These are phyloP conservation scores for Heliopora coerulea DNA, from an alignment of 92 coral and sea anemone genomes.

Conservation along the genomic window DNA sequence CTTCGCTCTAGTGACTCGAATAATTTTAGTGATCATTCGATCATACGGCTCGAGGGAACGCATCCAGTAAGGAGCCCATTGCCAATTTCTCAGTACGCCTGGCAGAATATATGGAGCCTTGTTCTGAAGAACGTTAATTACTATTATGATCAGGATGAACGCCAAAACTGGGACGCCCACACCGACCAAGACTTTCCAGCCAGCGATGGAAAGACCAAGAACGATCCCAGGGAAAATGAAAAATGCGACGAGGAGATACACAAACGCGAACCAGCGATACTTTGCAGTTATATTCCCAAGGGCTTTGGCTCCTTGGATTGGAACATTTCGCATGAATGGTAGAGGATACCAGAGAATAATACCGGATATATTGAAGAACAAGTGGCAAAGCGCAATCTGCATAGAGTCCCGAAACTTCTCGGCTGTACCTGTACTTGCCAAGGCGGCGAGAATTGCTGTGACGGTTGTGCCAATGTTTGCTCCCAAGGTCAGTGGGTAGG, in stretches of 20 bases:
- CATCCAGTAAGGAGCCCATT: conserved; percentile 93
- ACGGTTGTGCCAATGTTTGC: conserved; percentile 97
- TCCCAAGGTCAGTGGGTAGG: conserved; percentile 91
- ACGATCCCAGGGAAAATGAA: conserved; percentile 86
- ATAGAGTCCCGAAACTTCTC: conserved; percentile 69
- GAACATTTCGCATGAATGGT: conserved; percentile 83
- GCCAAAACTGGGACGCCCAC: conserved; percentile 78
- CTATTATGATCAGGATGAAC: conserved; percentile 63
- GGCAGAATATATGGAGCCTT: conserved; percentile 77
- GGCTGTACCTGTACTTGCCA: conserved; percentile 69
- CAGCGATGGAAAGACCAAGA: conserved; percentile 90
- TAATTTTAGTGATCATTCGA: conserved; percentile 51
- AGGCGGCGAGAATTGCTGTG: conserved; percentile 89
- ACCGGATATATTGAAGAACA: conserved; percentile 98
- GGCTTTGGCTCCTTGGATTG: conserved; percentile 83
- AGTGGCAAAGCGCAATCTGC: conserved; percentile 94
- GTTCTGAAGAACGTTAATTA: conserved; percentile 71
- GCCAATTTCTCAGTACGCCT: conserved; percentile 70
- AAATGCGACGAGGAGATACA: conserved; percentile 79
- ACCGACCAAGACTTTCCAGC: conserved; percentile 89
- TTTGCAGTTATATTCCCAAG: conserved; percentile 89
- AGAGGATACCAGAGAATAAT: conserved; percentile 86
- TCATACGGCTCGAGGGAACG: conserved; percentile 89
- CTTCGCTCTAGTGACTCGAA: background rate
- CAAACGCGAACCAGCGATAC: conserved; percentile 96